phyloP scores from a whole-genome alignment of 2,113 vertebrate genomes.

The Siphamia tubifer region DNA sequence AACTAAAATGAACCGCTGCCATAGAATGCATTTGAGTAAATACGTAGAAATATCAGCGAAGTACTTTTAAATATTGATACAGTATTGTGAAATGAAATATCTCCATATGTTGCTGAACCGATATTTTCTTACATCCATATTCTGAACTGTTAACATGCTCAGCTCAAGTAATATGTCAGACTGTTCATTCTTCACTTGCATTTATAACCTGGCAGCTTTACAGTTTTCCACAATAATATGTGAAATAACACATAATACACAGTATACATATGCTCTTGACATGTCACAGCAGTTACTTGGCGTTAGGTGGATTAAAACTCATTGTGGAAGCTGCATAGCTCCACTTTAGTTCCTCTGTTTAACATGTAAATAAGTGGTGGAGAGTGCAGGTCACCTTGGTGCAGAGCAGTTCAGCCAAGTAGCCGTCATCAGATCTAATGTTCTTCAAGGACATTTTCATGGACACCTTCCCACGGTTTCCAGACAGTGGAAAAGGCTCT shows the following conservation, averaged over 20 bases:
- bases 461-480: slow-evolving; percentile 1
- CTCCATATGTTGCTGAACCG: too few relatives aligned
- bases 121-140: too few relatives aligned
- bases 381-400: slow-evolving; percentile 21
- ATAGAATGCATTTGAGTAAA: too few relatives aligned
- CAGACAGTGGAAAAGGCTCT: not conserved
- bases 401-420: not conserved
- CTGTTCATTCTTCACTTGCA: not conserved
- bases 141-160: not conserved
- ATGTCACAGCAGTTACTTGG: slow-evolving; percentile 25
- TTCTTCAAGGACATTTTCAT: slow-evolving; percentile 13
- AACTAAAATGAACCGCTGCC: too few relatives aligned
- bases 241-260: slow-evolving; percentile 4
- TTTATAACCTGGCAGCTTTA: slow-evolving; percentile 7
- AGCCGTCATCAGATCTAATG: not conserved
- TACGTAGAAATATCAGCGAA: too few relatives aligned
- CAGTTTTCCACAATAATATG: slow-evolving; percentile 10
- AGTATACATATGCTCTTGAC: slow-evolving; percentile 12
- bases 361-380: slow-evolving; percentile 21
- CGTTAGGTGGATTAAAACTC: slow-evolving; percentile 25
- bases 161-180: not conserved
- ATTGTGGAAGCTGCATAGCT: slow-evolving; percentile 27
- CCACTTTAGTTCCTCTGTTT: slow-evolving; percentile 24
- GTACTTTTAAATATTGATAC: too few relatives aligned
- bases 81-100: too few relatives aligned